Percentiles rank a stretch among this genome's conserved stretches.
Conservation (phyloP, 2,797 vertebrate species). For the Mormyrops attenuatus region DNA sequence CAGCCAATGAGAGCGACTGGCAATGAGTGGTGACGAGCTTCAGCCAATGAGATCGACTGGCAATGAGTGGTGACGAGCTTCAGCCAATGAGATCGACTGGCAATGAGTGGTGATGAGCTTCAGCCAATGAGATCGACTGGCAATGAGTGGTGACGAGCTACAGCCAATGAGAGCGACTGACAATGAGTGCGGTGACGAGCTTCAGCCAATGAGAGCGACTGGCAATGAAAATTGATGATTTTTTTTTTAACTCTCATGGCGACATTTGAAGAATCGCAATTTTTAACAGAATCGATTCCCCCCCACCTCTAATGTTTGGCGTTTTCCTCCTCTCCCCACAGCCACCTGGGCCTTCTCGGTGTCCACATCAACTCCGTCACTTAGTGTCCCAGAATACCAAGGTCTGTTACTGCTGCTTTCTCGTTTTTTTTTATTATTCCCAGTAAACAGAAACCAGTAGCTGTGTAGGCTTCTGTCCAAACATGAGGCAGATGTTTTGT, state of each 20-base stretch:
- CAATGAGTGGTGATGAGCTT: too few relatives aligned
- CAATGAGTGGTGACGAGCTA: too few relatives aligned
- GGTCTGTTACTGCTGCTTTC: constrained; percentile 48
- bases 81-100: too few relatives aligned
- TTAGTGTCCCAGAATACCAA: constrained; percentile 50
- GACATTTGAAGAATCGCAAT: background rate
- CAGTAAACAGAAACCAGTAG: background rate
- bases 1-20: too few relatives aligned
- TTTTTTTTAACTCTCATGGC: background rate
- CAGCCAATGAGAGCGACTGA: background rate
- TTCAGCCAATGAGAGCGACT: too few relatives aligned
- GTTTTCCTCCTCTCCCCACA: constrained; percentile 30
- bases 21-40: too few relatives aligned
- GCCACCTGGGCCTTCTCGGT: constrained; percentile 47
- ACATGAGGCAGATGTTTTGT: background rate
- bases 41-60: too few relatives aligned
- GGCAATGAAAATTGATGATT: background rate
- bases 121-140: too few relatives aligned
- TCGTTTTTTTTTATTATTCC: background rate
- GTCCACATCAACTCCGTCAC: background rate
- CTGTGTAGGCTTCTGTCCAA: background rate
- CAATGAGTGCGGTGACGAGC: too few relatives aligned
- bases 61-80: too few relatives aligned
- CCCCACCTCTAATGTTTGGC: background rate
- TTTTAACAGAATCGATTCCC: background rate